A percentile compares a stretch with the other conserved stretches of the same genome.
Conservation (phyloP, 2,797 vertebrate species). For the Borostomias antarcticus region DNA sequence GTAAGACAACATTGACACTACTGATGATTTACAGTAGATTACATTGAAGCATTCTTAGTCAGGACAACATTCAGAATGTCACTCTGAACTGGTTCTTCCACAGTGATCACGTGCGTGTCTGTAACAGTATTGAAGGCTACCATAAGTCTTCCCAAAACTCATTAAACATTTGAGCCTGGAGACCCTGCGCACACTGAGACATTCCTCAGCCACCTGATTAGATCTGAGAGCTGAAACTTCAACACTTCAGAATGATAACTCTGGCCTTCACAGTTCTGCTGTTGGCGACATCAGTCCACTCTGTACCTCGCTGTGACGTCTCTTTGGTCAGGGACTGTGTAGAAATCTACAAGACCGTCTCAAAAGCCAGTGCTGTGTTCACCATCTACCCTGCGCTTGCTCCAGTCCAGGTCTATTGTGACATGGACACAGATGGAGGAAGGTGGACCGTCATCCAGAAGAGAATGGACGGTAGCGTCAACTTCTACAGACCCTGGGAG, state of each 20-base stretch:
- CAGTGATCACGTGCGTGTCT: too few relatives aligned
- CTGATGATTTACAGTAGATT: too few relatives aligned
- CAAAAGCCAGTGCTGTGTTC: conserved; percentile 58
- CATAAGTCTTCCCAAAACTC: too few relatives aligned
- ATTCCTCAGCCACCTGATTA: too few relatives aligned
- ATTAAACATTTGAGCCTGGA: too few relatives aligned
- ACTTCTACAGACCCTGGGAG: conserved; percentile 72
- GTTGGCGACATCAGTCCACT: neutral
- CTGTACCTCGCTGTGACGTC: conserved; percentile 1
- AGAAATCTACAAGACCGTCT: conserved; percentile 58
- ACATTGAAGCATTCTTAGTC: too few relatives aligned
- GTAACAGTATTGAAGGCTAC: too few relatives aligned
- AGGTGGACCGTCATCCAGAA: conserved; percentile 77
- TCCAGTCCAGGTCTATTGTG: conserved; percentile 70
- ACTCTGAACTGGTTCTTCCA: too few relatives aligned
- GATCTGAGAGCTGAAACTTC: neutral
- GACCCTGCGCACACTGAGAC: too few relatives aligned
- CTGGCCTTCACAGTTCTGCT: neutral
- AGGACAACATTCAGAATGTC: too few relatives aligned
- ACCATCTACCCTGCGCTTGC: conserved; percentile 65
- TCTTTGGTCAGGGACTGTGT: conserved; percentile 67
- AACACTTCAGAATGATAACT: neutral
- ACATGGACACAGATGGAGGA: conserved; percentile 67
- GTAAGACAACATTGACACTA: too few relatives aligned
- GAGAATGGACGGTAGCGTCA: conserved; percentile 68